Evolutionary conservation across 2,113 vertebrate species (phyloP), one percentile per base, ranked within the genome.

Genomic region (Damaliscus lunatus): DNA sequence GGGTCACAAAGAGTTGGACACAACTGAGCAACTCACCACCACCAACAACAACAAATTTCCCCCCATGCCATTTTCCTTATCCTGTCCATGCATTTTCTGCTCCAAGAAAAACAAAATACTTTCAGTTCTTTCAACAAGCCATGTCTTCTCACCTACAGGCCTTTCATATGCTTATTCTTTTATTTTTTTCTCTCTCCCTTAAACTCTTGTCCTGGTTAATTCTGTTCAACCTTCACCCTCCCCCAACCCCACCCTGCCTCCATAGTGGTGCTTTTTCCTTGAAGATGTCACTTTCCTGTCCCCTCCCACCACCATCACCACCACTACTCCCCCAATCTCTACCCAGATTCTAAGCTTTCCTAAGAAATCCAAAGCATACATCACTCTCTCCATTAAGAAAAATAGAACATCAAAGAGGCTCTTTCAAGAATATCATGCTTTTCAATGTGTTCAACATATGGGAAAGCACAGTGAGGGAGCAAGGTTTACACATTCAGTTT

Each of bases 1-100:
- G 21, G 5, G 67, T 23, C 0, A 0, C 21, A 40, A 40, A 74
- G 36, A 40, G 9, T 40, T 1, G 0, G 67, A 40, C 10, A 40
- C 67, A 40, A 23, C n/a, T 40, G 67, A 71, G 67, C 19, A 40
- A 23, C 67, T 71, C 17, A 71, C 36, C 19, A 71, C 36, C 36
- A 36, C 36, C 59, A 60, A 15, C 52, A 53, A 64, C 64, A 71
- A 40, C n/a, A 40, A 6, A 8, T 43, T 78, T 33, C 2, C 3
- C 11, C 3, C 17, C 40, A 19, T 36, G 31, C 33, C 23, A 7
- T 50, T n/a, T 15, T 43, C 52, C 36, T 88, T 64, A 33, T 7
- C 12, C 15, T 74, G 10, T 11, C 1, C 9, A 62, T 31, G 14
- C 2, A 53, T 40, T 57, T 88, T 59, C n/a, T 74, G 46, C 16